Percentiles rank a stretch among this genome's conserved stretches.
These are phyloP conservation scores for Tiliacea aurago DNA, from an alignment of 2,888 invertebrate genomes.

Conservation along the genomic window DNA sequence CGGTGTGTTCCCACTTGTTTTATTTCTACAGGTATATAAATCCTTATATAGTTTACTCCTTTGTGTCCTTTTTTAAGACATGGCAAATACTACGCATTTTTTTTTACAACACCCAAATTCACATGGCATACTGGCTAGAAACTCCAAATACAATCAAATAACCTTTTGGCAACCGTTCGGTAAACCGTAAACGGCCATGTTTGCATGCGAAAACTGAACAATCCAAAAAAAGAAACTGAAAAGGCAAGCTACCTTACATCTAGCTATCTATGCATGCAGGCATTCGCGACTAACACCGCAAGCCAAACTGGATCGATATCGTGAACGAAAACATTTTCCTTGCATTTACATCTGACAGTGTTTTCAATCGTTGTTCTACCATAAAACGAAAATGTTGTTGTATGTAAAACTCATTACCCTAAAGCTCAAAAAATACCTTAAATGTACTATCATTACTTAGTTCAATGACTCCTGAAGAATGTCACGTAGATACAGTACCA, in stretches of 20 bases:
- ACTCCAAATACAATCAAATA: slow-evolving; percentile 7
- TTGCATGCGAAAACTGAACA: slow-evolving; percentile 19
- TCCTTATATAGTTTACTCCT: slow-evolving; percentile 46
- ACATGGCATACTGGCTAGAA: not conserved
- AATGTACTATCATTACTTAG: not conserved
- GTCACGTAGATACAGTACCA: not conserved
- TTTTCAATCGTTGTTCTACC: slow-evolving; percentile 16
- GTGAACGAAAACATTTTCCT: slow-evolving; percentile 43
- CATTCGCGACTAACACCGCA: slow-evolving; percentile 35
- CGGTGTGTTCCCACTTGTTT: slow-evolving; percentile 92
- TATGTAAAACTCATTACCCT: not conserved
- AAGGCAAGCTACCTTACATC: slow-evolving; percentile 10
- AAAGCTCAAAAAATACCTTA: not conserved
- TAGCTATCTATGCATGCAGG: slow-evolving; percentile 21
- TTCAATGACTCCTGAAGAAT: not conserved
- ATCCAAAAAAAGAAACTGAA: slow-evolving; percentile 16
- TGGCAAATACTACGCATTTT: not conserved
- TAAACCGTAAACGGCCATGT: slow-evolving; percentile 14
- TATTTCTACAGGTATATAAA: slow-evolving; percentile 86
- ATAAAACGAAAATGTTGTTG: slow-evolving; percentile 2
- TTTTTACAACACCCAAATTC: not conserved
- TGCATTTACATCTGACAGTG: slow-evolving; percentile 10
- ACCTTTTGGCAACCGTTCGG: slow-evolving; percentile 7
- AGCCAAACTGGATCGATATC: slow-evolving; percentile 50
- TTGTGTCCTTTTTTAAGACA: not conserved